A percentile compares a stretch with the other conserved stretches of the same genome.
phyloP scores from a whole-genome alignment of 2,888 invertebrate species.

The Lydus trimaculatus region DNA sequence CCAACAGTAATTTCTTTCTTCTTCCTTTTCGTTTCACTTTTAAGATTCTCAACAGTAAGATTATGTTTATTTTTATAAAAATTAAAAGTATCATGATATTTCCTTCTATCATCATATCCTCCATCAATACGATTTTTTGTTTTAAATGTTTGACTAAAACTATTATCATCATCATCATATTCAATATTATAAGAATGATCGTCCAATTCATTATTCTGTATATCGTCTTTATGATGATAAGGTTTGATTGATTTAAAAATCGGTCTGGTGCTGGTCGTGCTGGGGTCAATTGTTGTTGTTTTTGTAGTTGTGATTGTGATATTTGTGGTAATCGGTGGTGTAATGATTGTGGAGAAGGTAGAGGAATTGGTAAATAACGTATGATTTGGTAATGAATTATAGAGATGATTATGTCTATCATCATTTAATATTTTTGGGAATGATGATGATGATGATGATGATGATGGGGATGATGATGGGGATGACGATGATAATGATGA shows the following conservation, averaged over 20 bases:
- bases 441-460: neutral
- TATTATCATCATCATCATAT: neutral
- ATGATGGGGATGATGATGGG: neutral
- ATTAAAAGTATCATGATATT: neutral
- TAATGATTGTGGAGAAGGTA: neutral
- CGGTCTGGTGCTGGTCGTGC: conserved; percentile 24
- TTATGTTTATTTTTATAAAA: conserved; percentile 24
- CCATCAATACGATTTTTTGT: neutral
- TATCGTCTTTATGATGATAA: conserved; percentile 20
- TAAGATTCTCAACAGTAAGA: conserved; percentile 45
- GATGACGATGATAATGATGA: no score
- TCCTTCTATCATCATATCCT: neutral
- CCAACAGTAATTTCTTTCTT: conserved; percentile 77
- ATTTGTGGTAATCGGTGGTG: neutral
- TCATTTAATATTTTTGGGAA: conserved; percentile 24
- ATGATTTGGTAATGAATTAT: neutral
- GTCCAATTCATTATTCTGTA: conserved; percentile 22
- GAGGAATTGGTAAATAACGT: neutral
- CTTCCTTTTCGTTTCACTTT: conserved; percentile 67
- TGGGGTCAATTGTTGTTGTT: conserved; percentile 9
- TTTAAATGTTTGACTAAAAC: neutral
- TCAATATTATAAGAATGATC: conserved; percentile 8
- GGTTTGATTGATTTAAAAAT: conserved; percentile 13
- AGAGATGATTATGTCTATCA: conserved; percentile 18
- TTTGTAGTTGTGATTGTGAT: no score